Percentiles rank a stretch among this genome's conserved stretches.
Conservation (phyloP, 2,888 invertebrate species). For the Scaptomyza reducta region DNA sequence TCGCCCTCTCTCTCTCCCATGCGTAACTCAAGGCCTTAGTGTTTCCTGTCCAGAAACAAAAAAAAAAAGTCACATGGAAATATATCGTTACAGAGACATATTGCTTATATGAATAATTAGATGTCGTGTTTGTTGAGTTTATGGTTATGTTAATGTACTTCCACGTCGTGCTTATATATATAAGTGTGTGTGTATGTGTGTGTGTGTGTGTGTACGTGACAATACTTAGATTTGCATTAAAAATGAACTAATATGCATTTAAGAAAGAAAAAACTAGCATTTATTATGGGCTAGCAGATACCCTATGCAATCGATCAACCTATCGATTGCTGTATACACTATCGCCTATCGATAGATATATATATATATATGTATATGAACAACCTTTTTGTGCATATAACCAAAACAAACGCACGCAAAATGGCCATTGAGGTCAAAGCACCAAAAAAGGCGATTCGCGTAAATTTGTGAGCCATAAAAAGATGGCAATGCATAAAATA, state of each 20-base stretch:
- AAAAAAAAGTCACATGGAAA: neutral
- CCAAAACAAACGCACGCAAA: conserved; percentile 30
- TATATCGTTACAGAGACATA: conserved; percentile 6
- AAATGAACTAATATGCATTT: no score
- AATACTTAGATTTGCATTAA: conserved; percentile 10
- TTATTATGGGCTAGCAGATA: no score
- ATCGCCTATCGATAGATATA: no score
- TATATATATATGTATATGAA: no score
- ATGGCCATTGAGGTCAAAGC: conserved; percentile 63
- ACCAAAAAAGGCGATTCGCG: conserved; percentile 32
- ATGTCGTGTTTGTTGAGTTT: no score
- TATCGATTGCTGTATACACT: no score
- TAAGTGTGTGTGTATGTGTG: no score
- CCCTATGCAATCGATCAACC: no score
- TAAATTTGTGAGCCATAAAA: conserved; percentile 27
- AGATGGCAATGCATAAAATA: conserved; percentile 25
- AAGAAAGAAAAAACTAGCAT: no score
- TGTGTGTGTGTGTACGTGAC: conserved; percentile 26
- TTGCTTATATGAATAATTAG: neutral
- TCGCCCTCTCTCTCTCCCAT: no score
- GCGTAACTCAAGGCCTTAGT: neutral
- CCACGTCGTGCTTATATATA: neutral
- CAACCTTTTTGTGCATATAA: no score
- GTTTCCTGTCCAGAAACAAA: conserved; percentile 35
- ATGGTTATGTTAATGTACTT: conserved; percentile 5